A percentile compares a stretch with the other conserved stretches of the same genome.
Evolutionary conservation across 2,113 vertebrate genomes (phyloP).

Genomic region (Carassius auratus): DNA sequence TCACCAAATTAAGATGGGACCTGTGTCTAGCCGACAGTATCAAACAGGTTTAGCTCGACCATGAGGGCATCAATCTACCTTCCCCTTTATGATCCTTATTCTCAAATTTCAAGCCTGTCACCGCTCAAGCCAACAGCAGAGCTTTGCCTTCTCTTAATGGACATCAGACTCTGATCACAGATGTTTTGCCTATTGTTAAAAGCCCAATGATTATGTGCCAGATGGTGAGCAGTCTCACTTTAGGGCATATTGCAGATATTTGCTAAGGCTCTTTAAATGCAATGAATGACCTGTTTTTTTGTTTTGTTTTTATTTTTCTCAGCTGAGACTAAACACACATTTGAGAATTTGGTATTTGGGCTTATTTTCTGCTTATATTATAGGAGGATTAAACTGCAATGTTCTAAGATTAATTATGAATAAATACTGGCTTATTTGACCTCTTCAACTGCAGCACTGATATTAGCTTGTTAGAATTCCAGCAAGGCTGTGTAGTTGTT

Average conservation of each 20-base stretch:
- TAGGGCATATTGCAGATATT: not conserved
- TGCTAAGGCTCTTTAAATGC: not conserved
- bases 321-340: not conserved
- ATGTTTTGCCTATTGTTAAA: slow-evolving; percentile 34
- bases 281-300: not conserved
- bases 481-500: not conserved
- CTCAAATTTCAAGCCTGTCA: slow-evolving; percentile 26
- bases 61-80: slow-evolving; percentile 71
- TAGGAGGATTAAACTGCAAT: not conserved
- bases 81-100: slow-evolving; percentile 45
- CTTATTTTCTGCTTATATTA: not conserved
- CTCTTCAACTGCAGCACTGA: not conserved
- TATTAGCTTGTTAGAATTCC: not conserved
- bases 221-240: slow-evolving; percentile 26
- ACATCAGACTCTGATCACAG: slow-evolving; percentile 48
- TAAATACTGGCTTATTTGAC: not conserved
- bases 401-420: not conserved
- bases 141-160: slow-evolving; percentile 52
- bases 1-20: slow-evolving; percentile 77
- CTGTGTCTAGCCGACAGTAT: slow-evolving; percentile 65
- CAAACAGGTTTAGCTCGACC: slow-evolving; percentile 64
- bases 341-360: not conserved
- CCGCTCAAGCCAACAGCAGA: slow-evolving; percentile 36
- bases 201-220: slow-evolving; percentile 4
- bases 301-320: not conserved